Base-by-base conservation (phyloP, 2,888 invertebrate genomes). In the Gastracanthus pulcherrimus region DNA sequence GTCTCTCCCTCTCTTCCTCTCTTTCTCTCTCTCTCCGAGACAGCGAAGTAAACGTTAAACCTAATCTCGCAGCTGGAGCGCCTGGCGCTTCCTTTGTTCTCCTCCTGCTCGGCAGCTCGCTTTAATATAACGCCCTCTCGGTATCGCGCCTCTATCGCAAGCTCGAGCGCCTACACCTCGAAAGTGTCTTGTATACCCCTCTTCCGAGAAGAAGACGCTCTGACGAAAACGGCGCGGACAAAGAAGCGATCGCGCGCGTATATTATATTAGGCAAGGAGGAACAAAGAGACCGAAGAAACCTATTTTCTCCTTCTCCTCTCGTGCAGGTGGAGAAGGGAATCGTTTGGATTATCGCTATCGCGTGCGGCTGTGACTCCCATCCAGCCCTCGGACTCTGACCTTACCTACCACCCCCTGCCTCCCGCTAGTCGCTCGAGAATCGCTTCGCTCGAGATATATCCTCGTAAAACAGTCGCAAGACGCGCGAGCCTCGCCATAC, bases 81-180 rank as follows among this genome's bases (percentile, higher is more conserved):
- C 29, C 31, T 55, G 4, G 13, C 38, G 23, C 19, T 60, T 80
- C 48, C 80, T 80, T 80, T 80, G 80, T 80, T 80, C 80, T 62
- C 38, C n/a, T 6, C 64, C 23, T 11, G 60, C 60, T 29, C 23
- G 38, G 38, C 5, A n/a, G 64, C 67, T 23, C 75, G 51, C 75
- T 70, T 70, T 75, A 75, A 80, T 75, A 70, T 75, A 80, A 64
- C 75, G 45, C 7, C 60, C 41, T 36, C 31, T 11, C 29, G 31
- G 51, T 29, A 16, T 62, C 26, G 31, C 74, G 74, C 74, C 79
- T 74, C 67, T 48, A 38, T 71, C 51, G 64, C 34, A 31, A 19
- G 34, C 11, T 23, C 13, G 13, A 13, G n/a, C 74, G 74, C 34
- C 31, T 36, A 6, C 45, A 66, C 38, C 66, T 67, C 31, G 23